phyloP scores from a whole-genome alignment of 2,113 vertebrate species.

The Limnothrissa miodon region DNA sequence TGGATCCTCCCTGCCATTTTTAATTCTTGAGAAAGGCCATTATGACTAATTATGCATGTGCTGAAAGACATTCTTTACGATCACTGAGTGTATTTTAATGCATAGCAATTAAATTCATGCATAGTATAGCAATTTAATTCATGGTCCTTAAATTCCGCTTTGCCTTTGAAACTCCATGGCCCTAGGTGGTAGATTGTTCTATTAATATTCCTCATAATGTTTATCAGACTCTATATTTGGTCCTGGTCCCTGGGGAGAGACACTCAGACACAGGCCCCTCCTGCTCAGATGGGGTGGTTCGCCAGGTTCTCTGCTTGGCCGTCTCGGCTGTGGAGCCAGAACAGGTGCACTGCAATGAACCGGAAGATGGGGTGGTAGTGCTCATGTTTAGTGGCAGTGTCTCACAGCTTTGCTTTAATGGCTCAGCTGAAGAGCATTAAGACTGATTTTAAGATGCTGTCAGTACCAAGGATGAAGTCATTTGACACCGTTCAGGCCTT shows the following conservation, averaged over 20 bases:
- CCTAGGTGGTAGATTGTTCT: constrained; percentile 10
- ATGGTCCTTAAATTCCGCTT: constrained; percentile 38
- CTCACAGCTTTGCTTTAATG: not conserved
- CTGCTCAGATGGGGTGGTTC: not conserved
- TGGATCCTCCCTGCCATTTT: constrained; percentile 51
- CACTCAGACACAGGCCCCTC: not conserved
- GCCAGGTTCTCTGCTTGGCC: not conserved
- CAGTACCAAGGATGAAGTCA: not conserved
- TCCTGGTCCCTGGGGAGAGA: not conserved
- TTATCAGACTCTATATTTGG: constrained; percentile 17
- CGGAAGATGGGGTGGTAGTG: not conserved
- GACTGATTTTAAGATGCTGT: not conserved
- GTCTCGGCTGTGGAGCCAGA: not conserved
- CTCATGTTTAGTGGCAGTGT: not conserved
- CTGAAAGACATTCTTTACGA: constrained; percentile 44
- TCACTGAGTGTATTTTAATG: constrained; percentile 39
- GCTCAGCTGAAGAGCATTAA: not conserved
- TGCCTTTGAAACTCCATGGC: constrained; percentile 27
- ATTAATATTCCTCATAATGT: constrained; percentile 12
- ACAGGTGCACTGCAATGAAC: not conserved
- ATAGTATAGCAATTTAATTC: no score
- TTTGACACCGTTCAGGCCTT: not conserved
- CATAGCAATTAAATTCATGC: constrained; percentile 32
- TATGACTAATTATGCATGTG: constrained; percentile 55
- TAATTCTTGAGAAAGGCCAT: constrained; percentile 48